Evolutionary conservation across 2,888 invertebrate species (phyloP), one percentile per base, ranked within the genome.

Genomic region (Saturnia pavonia): DNA sequence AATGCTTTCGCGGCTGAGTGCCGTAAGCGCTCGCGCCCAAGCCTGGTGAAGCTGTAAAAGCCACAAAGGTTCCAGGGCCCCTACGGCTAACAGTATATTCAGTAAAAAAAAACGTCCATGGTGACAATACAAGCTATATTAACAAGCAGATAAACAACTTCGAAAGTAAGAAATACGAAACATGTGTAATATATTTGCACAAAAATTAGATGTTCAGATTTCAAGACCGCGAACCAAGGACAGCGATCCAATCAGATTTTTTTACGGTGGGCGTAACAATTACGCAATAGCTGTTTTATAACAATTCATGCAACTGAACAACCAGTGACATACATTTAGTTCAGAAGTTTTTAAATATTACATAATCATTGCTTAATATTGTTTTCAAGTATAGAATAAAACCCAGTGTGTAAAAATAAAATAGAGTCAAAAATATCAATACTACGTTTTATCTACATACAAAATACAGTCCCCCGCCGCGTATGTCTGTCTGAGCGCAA

Each of bases 201-300:
- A 65, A 9, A 40, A 40, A 40, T 40, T 65, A 65, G 51, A 42
- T 43, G 22, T 25, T 54, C 42, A 51, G 27, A 54, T 70, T 51
- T 16, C 25, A 70, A 51, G 67, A 60, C 73, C 70, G 71, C 71
- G 71, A 74, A 75, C 76, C 76, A 77, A 73, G 76, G 73, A 71
- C 73, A 75, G 75, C 75, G 79, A 77, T 89, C 90, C 91, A 91
- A 91, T 91, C 91, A 91, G 91, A 90, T 91, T 78, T 72, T 70
- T 74, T 76, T 69, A 69, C 75, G 73, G 87, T 91, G 87, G 91
- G 91, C 85, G 90, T 86, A 78, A 57, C 3, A 78, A 65, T 34
- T 65, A 65, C 77, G 83, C 80, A 80, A 82, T 79, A 78, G 79
- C 80, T 81, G 81, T 83, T 83, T 83, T 84, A 86, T 81, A 85